A percentile compares a stretch with the other conserved stretches of the same genome.
These are phyloP conservation scores for Cladopsammia gracilis DNA, from an alignment of 64 coral and sea anemone species.

Conservation along the genomic window DNA sequence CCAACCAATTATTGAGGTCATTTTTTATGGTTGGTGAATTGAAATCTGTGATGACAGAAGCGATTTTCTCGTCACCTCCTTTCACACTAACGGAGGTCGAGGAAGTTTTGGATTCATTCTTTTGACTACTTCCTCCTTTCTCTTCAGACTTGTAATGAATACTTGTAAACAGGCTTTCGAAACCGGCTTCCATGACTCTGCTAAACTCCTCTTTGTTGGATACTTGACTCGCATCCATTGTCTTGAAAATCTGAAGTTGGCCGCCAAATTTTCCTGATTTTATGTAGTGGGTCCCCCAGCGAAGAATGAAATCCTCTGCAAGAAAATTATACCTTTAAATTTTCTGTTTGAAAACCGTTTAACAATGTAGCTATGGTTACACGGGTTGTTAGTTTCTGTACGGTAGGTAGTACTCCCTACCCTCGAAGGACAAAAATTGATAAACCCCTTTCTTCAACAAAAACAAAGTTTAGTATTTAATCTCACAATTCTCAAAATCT, in stretches of 20 bases:
- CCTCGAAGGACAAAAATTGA: too few relatives aligned
- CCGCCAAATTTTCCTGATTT: background rate
- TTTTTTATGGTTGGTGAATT: background rate
- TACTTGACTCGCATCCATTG: background rate
- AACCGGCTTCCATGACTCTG: background rate
- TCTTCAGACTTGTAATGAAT: background rate
- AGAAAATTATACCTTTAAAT: too few relatives aligned
- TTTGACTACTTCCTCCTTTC: background rate
- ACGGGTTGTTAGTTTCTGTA: too few relatives aligned
- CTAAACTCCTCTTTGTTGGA: background rate
- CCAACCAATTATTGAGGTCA: background rate
- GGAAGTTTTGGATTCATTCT: background rate
- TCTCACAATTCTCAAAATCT: too few relatives aligned
- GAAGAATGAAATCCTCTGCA: too few relatives aligned
- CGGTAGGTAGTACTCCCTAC: too few relatives aligned
- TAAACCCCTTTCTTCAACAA: too few relatives aligned
- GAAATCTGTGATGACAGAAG: too few relatives aligned
- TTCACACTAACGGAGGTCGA: background rate
- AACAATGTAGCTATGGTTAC: too few relatives aligned
- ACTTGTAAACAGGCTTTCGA: background rate
- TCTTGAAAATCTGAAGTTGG: background rate
- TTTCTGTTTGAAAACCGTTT: too few relatives aligned
- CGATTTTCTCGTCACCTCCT: background rate
- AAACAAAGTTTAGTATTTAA: too few relatives aligned
- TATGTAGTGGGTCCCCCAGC: background rate